phyloP scores from a whole-genome alignment of 2,113 vertebrate genomes.

The Cinclus cinclus region DNA sequence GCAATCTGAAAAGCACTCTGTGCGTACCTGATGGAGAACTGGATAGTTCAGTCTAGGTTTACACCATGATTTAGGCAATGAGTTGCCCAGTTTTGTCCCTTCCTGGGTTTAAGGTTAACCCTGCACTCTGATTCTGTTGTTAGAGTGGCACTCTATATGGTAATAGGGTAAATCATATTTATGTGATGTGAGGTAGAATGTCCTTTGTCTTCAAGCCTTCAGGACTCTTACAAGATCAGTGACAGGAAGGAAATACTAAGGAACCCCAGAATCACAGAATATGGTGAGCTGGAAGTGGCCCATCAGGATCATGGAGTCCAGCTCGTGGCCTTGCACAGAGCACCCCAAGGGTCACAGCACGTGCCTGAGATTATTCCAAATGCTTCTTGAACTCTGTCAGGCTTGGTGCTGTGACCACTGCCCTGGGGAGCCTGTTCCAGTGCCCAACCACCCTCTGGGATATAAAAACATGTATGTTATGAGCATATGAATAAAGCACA shows the following conservation, averaged over 20 bases:
- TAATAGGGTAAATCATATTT: neutral
- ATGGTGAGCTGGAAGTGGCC: neutral
- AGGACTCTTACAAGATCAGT: neutral
- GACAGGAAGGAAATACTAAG: neutral
- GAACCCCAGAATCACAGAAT: neutral
- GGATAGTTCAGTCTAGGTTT: neutral
- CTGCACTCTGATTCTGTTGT: accelerated
- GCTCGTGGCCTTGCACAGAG: neutral
- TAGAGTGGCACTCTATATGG: neutral
- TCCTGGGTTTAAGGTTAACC: neutral
- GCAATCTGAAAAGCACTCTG: neutral
- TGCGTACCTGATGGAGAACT: neutral
- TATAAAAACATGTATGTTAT: neutral
- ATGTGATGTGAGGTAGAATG: neutral
- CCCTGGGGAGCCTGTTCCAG: neutral
- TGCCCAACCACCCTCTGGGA: neutral
- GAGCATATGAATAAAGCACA: neutral
- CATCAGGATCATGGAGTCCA: accelerated
- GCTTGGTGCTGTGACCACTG: neutral
- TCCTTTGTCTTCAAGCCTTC: neutral
- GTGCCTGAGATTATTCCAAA: accelerated
- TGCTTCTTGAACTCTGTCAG: accelerated
- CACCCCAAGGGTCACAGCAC: accelerated
- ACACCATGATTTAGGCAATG: neutral
- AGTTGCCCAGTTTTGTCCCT: neutral